Evolutionary conservation across 2,113 vertebrate species (phyloP).

Genomic region (Phrynosoma platyrhinos): DNA sequence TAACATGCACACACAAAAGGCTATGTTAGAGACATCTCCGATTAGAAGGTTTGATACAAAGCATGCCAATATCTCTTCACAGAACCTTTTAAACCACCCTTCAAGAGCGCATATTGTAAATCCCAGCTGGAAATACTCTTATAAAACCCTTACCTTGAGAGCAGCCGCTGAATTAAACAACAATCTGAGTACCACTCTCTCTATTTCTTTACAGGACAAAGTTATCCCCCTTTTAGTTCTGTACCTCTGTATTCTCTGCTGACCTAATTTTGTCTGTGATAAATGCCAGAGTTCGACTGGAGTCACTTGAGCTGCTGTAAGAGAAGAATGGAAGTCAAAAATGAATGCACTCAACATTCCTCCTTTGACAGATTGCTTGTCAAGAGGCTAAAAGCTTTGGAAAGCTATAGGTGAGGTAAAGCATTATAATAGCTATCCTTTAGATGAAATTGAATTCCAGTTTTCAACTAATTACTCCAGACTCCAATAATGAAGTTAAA

Average conservation of each 20-base stretch:
- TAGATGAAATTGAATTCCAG: slow-evolving; percentile 52
- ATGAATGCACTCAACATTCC: slow-evolving; percentile 70
- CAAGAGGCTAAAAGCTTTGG: slow-evolving; percentile 67
- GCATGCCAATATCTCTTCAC: background rate
- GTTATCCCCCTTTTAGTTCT: slow-evolving; percentile 61
- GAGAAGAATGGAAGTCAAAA: slow-evolving; percentile 68
- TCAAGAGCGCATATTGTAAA: slow-evolving; percentile 14
- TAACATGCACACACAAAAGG: background rate
- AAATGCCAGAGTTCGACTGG: slow-evolving; percentile 68
- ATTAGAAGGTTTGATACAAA: slow-evolving; percentile 18
- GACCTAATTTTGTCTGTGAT: slow-evolving; percentile 70
- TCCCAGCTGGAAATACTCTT: slow-evolving; percentile 42
- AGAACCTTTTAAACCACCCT: background rate
- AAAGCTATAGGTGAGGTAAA: slow-evolving; percentile 64
- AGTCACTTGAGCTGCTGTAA: slow-evolving; percentile 69
- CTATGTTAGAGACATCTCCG: background rate
- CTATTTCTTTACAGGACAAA: slow-evolving; percentile 52
- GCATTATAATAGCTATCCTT: slow-evolving; percentile 56
- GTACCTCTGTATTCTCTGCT: slow-evolving; percentile 62
- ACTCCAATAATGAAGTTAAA: slow-evolving; percentile 57
- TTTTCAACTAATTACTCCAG: slow-evolving; percentile 67
- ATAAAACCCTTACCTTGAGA: slow-evolving; percentile 58
- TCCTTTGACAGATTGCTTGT: slow-evolving; percentile 65
- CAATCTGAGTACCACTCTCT: slow-evolving; percentile 39
- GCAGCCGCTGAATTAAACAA: slow-evolving; percentile 50